Conservation (phyloP, 2,888 invertebrate genomes). For the Clistopyga incitator region DNA sequence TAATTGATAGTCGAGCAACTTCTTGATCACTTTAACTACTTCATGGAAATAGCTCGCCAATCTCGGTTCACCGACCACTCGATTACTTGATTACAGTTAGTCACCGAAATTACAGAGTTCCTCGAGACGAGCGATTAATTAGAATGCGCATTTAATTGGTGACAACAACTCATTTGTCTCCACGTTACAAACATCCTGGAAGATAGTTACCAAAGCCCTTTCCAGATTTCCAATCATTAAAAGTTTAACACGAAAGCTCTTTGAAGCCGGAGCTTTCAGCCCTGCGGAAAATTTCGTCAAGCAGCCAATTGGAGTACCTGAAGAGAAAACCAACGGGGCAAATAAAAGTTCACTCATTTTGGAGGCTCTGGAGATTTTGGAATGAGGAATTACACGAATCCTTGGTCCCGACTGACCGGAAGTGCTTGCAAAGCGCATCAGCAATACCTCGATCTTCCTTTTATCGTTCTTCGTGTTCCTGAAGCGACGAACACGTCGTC, state of each 20-base stretch:
- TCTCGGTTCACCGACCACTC: no score
- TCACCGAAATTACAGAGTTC: not conserved
- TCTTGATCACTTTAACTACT: no score
- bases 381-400: constrained; percentile 37
- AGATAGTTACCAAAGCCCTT: not conserved
- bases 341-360: not conserved
- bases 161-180: not conserved
- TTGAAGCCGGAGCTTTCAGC: not conserved
- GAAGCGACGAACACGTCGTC: not conserved
- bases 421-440: constrained; percentile 69
- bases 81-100: not conserved
- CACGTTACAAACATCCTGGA: not conserved
- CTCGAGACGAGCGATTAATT: not conserved
- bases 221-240: not conserved
- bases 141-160: not conserved
- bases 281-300: not conserved
- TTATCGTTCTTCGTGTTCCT: constrained; percentile 10
- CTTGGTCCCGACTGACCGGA: constrained; percentile 72
- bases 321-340: not conserved
- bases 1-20: no score
- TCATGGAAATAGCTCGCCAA: no score
- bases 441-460: constrained; percentile 64
- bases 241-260: not conserved
- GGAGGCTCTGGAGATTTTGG: no score
- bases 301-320: not conserved